Evolutionary conservation across 2,113 vertebrate species (phyloP).

Genomic region (Muscicapa adusta): DNA sequence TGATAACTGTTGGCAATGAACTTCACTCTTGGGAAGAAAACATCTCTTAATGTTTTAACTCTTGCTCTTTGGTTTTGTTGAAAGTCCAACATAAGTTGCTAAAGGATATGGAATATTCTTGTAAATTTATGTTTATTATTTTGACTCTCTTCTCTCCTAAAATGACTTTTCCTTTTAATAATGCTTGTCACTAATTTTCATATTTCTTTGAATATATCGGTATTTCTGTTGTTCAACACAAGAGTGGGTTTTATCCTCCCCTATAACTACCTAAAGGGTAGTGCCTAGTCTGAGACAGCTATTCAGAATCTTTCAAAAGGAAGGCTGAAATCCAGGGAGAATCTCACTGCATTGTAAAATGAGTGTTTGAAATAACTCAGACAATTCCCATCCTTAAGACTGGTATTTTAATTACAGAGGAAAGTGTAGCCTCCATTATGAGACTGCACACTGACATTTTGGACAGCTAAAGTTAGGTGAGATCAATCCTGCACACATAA

Average conservation of each 20-base stretch:
- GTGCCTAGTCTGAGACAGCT: background rate
- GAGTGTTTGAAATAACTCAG: background rate
- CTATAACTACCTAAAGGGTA: background rate
- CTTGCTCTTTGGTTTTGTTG: background rate
- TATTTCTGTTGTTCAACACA: background rate
- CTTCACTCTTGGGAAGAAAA: background rate
- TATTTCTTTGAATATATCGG: background rate
- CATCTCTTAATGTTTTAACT: background rate
- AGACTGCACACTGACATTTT: background rate
- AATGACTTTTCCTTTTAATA: background rate
- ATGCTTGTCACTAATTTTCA: background rate
- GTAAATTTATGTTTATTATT: background rate
- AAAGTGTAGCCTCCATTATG: background rate
- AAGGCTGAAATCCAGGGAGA: background rate
- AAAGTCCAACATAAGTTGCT: background rate
- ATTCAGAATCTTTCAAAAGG: background rate
- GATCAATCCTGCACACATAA: background rate
- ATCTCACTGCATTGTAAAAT: background rate
- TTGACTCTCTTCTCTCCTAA: background rate
- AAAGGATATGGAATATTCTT: background rate
- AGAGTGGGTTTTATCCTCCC: background rate
- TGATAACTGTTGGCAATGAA: background rate
- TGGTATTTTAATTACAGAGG: background rate
- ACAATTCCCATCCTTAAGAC: background rate
- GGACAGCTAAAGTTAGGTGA: conserved; percentile 10